Evolutionary conservation across 92 coral and sea anemone genomes (phyloP), one percentile per base, ranked within the genome.

Genomic region (Epizoanthus fatuus): DNA sequence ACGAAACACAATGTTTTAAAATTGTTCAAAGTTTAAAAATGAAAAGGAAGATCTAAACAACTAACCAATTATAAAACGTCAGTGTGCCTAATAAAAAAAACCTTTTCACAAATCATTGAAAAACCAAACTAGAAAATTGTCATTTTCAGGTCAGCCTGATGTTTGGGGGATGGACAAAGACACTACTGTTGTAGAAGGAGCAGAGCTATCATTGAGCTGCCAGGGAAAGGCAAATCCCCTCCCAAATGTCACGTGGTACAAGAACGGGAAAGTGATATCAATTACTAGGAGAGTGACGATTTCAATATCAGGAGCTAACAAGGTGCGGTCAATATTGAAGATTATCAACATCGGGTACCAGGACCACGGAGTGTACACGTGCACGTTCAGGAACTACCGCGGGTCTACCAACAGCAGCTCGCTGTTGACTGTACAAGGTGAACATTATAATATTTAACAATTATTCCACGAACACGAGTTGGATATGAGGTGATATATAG

Each of bases 181-280:
- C 3, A 65, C 47, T 0, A 37, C 5, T 1, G 71, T 9, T 7
- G 13, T 12, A 4, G 47, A 65, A 65, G 71, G 71, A 11, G 29
- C 37, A 37, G 1, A 37, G 9, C 71, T 65, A 13, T 6, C 37
- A 13, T 13, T 65, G 20, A 37, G 47, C 71, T 65, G 71, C 15
- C 45, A 12, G 17, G 71, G 71, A 0, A n/a, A 65, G 2, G 71
- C 71, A 35, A 13, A 12, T 42, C 71, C 71, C n/a, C 71, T 7
- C 11, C 71, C 71, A 37, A 65, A 1, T 65, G 71, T 65, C 71
- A 65, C 45, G 47, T 65, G 71, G 71, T 65, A 65, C 47, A 65
- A 29, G 71, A 42, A 65, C 9, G 47, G 71, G 0, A 29, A 65
- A 37, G 10, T 11, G 7, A 11, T 65, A 22, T 32, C 19, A 0